Conservation (phyloP, 1,140 invertebrate species). For the Grapholita molesta region DNA sequence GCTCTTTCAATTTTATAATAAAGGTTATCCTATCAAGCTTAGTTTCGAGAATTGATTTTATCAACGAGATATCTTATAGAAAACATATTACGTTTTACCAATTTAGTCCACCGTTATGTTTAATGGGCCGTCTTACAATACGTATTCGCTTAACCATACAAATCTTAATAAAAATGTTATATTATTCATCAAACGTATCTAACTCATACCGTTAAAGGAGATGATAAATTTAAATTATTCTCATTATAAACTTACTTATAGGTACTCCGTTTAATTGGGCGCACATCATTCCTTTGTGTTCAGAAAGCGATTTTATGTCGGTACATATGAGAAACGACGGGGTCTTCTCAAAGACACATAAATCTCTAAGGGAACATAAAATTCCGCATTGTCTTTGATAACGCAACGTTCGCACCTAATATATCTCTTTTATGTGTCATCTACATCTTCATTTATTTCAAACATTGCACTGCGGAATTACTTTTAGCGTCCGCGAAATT, state of each 20-base stretch:
- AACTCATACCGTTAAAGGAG: too few relatives aligned
- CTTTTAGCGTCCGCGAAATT: neutral
- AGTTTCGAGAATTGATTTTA: too few relatives aligned
- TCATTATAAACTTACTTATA: neutral
- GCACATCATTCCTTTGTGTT: neutral
- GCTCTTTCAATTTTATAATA: neutral
- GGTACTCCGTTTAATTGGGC: neutral
- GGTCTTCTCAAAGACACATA: slow-evolving; percentile 2
- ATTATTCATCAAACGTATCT: too few relatives aligned
- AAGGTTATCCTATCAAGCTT: too few relatives aligned
- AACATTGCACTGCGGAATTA: neutral
- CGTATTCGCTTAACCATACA: too few relatives aligned
- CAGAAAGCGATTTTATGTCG: neutral
- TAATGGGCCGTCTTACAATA: too few relatives aligned
- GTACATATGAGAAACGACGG: slow-evolving; percentile 7
- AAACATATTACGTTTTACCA: too few relatives aligned
- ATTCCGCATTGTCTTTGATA: slow-evolving; percentile 13
- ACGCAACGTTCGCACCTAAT: neutral
- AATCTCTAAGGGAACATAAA: slow-evolving; percentile 10
- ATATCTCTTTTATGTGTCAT: slow-evolving; percentile 8
- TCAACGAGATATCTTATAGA: too few relatives aligned
- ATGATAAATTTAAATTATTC: neutral
- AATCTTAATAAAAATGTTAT: too few relatives aligned
- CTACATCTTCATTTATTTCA: slow-evolving; percentile 9
- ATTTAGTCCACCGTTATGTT: too few relatives aligned